Percentiles rank a stretch among this genome's conserved stretches.
These are phyloP conservation scores for Balaenoptera acutorostrata DNA, from an alignment of 2,113 vertebrate genomes.

Conservation along the genomic window DNA sequence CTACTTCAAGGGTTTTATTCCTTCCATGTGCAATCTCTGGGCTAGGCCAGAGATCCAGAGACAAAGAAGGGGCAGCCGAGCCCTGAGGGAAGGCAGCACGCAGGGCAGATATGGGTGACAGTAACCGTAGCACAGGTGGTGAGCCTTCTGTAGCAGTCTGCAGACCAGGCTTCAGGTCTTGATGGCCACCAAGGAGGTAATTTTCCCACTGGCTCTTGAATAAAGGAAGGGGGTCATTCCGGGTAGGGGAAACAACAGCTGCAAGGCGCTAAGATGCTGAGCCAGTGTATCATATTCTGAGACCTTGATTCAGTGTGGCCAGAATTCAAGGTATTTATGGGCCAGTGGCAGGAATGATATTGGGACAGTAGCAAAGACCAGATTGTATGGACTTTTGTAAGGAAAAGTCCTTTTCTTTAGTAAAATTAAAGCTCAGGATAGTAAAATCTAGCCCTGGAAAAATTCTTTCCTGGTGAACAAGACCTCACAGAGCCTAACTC, in stretches of 20 bases:
- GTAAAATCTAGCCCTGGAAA: background rate
- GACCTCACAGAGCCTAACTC: background rate
- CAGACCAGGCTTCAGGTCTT: background rate
- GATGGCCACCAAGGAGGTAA: background rate
- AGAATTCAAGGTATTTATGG: background rate
- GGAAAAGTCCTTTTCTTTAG: background rate
- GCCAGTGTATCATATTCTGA: background rate
- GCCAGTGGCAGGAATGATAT: background rate
- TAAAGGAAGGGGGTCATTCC: slow-evolving; percentile 5
- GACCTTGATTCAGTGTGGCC: background rate
- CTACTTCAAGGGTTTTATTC: background rate
- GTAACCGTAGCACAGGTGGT: fast-evolving
- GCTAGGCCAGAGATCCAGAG: background rate
- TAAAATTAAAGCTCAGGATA: background rate
- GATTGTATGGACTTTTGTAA: background rate
- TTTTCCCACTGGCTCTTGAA: background rate
- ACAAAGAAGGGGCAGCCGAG: background rate
- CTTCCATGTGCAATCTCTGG: background rate
- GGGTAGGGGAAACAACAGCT: background rate
- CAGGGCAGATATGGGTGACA: background rate
- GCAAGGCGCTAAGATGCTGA: background rate
- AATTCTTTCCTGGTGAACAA: background rate
- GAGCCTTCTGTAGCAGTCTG: background rate
- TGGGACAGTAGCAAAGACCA: background rate
- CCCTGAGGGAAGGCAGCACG: background rate